Base-by-base conservation (phyloP, 2,888 invertebrate species). In the Trimorus sp. region DNA sequence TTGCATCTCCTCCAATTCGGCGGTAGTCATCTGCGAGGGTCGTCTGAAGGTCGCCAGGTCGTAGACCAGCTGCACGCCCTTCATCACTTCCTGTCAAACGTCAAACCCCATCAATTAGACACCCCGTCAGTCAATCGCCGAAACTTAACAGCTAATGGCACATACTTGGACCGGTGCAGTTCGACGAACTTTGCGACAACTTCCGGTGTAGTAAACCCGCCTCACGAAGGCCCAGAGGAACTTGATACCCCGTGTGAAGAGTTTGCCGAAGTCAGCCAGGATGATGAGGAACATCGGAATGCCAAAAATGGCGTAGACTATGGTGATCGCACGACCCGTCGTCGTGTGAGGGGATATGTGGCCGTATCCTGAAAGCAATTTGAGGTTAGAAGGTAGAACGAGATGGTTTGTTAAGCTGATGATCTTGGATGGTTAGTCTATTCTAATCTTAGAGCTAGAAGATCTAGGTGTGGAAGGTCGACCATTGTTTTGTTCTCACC, bases 201-300 rank as follows among this genome's bases (percentile, higher is more conserved):
- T 96, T 80, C 97, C 96, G 0, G 97, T 97, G 89, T 97, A 97
- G 91, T 97, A 97, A 4, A 97, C 92, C 79, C 97, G 93, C 66
- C 97, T 92, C 12, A 97, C 96, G 88, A 95, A 97, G 0, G 96
- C 95, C 97, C 98, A 98, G 36, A 97, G 92, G 91, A 96, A 97
- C 92, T 98, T 98, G 83, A 98, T 96, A 82, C 95, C 94, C 84
- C 97, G 94, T 0, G 98, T 98, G 90, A 99, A 96, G 12, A 91
- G 79, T 93, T 98, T 98, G 84, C 99, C 99, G 90, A 99, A 96
- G 93, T 98, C 98, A 49, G 98, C 98, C 84, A 99, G 92, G 14
- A 98, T 95, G 74, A 99, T 97, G 85, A 99, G 93, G 92, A 99
- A 98, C 87, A 99, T 93, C 0, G 99, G 99, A 87, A 99, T 99